Evolutionary conservation across 2,888 invertebrate species (phyloP).

Genomic region (Panzeria rudis): DNA sequence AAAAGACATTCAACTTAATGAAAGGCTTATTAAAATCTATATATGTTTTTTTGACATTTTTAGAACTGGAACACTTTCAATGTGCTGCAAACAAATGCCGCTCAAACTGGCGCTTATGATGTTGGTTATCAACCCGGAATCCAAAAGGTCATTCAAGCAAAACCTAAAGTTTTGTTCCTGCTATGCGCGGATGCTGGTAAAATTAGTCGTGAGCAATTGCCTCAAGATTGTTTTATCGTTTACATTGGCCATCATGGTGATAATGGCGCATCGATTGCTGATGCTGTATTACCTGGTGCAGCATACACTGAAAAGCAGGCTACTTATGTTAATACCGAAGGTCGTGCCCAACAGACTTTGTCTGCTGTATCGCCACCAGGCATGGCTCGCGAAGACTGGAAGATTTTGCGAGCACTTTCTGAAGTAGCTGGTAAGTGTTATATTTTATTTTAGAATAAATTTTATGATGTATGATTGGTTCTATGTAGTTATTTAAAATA

Average conservation of each 20-base stretch:
- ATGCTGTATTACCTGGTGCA: slow-evolving; percentile 96
- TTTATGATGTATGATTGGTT: too few species aligned
- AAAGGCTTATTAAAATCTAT: neutral
- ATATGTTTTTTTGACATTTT: slow-evolving; percentile 23
- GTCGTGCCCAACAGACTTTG: slow-evolving; percentile 95
- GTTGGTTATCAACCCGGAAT: slow-evolving; percentile 94
- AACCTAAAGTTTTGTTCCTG: slow-evolving; percentile 93
- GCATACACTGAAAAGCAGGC: slow-evolving; percentile 99
- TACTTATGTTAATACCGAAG: slow-evolving; percentile 99
- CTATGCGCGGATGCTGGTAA: slow-evolving; percentile 96
- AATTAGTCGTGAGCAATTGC: slow-evolving; percentile 90
- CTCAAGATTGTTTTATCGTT: slow-evolving; percentile 92
- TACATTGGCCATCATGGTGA: slow-evolving; percentile 99
- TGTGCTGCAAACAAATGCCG: slow-evolving; percentile 95
- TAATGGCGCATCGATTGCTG: slow-evolving; percentile 95
- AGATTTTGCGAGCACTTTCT: slow-evolving; percentile 97
- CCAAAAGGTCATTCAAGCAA: slow-evolving; percentile 85
- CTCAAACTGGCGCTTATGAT: slow-evolving; percentile 97
- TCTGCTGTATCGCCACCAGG: slow-evolving; percentile 96
- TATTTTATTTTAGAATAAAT: neutral
- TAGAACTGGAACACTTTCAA: slow-evolving; percentile 93
- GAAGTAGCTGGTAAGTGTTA: slow-evolving; percentile 88
- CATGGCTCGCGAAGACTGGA: slow-evolving; percentile 98
- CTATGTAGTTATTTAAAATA: too few species aligned
- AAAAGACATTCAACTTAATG: too few species aligned